Percentiles rank a stretch among this genome's conserved stretches.
phyloP scores from a whole-genome alignment of 2,797 vertebrate genomes.

The Phrynocephalus forsythii region DNA sequence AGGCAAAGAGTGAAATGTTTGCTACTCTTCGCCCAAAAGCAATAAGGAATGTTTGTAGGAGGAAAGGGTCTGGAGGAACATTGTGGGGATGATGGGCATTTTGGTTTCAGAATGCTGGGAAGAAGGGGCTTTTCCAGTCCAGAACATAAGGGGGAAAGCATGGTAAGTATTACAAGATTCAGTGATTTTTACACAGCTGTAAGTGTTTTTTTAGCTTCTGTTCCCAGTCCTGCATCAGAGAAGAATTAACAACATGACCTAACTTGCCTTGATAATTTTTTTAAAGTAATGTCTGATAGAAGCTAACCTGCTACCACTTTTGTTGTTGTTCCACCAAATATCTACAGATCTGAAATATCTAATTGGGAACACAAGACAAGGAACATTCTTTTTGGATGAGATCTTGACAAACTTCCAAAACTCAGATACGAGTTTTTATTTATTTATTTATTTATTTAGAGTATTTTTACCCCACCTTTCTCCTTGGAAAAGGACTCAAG shows the following conservation, averaged over 20 bases:
- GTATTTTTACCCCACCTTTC: too few relatives aligned
- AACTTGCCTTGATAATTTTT: background rate
- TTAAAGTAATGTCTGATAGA: slow-evolving; percentile 17
- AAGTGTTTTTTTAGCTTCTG: background rate
- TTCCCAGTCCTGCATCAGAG: background rate
- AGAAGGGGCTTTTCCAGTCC: background rate
- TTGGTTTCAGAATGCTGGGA: background rate
- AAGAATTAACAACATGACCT: slow-evolving; percentile 2
- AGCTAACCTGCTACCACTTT: background rate
- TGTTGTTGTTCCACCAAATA: background rate
- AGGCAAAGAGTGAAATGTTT: background rate
- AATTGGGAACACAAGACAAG: background rate
- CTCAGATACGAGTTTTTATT: too few relatives aligned
- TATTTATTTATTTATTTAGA: too few relatives aligned
- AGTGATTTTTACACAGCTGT: background rate
- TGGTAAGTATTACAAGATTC: background rate
- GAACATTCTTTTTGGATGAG: background rate
- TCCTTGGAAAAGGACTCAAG: too few relatives aligned
- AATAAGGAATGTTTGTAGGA: background rate
- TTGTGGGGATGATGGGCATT: background rate
- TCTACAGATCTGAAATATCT: slow-evolving; percentile 3
- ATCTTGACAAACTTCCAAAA: too few relatives aligned
- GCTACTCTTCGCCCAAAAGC: background rate
- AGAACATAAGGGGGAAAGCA: background rate
- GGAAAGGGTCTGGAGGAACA: background rate